Evolutionary conservation across 1,140 invertebrate genomes (phyloP).

Genomic region (Camponotus floridanus): DNA sequence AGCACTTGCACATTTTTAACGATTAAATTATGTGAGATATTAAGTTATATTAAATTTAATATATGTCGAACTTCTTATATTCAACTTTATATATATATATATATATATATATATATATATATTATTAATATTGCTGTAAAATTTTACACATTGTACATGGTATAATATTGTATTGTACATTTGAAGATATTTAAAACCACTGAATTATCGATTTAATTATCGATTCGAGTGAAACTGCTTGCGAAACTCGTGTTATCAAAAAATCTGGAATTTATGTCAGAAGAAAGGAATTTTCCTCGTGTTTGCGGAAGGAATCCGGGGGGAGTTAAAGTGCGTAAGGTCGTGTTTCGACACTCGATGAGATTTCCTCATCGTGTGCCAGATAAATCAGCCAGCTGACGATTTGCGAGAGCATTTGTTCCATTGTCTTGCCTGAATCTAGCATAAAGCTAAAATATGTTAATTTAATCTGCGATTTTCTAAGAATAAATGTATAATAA

Average conservation of each 20-base stretch:
- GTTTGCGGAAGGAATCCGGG: not conserved
- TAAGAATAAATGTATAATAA: not conserved
- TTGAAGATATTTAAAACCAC: not conserved
- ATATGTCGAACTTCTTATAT: not conserved
- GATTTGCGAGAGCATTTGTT: not conserved
- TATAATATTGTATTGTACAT: not conserved
- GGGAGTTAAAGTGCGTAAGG: slow-evolving; percentile 37
- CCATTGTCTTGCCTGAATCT: not conserved
- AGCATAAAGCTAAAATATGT: slow-evolving; percentile 3
- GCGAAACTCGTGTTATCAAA: not conserved
- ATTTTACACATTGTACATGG: not conserved
- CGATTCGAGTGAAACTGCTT: slow-evolving; percentile 20
- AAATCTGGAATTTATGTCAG: slow-evolving; percentile 17
- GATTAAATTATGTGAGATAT: not conserved
- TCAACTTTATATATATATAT: not conserved
- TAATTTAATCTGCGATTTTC: slow-evolving; percentile 18
- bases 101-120: too few species aligned
- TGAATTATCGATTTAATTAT: slow-evolving; percentile 45
- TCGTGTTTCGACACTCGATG: not conserved
- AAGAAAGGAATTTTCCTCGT: slow-evolving; percentile 37
- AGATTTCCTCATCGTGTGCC: not conserved
- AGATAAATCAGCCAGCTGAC: not conserved
- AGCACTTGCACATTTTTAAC: not conserved
- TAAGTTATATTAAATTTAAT: not conserved
- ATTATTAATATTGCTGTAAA: not conserved